These are phyloP conservation scores for Siniperca chuatsi DNA, from an alignment of 2,113 vertebrate genomes.

Conservation along the genomic window DNA sequence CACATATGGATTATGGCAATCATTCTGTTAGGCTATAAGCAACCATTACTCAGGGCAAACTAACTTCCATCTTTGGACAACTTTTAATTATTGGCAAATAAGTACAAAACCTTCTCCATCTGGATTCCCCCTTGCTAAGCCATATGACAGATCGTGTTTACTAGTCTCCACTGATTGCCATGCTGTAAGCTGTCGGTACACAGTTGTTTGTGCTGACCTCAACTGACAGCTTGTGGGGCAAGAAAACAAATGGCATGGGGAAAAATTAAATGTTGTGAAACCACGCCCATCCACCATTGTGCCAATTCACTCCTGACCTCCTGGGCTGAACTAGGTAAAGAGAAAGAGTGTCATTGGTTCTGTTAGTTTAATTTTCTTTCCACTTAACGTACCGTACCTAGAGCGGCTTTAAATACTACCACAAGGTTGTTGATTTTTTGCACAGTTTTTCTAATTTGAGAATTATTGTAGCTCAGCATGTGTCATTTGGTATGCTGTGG, in stretches of 20 bases:
- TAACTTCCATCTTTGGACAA: neutral
- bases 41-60: neutral
- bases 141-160: neutral
- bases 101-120: neutral
- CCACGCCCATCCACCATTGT: neutral
- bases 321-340: neutral
- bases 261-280: neutral
- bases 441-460: neutral
- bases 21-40: neutral
- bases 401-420: neutral
- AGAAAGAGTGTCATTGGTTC: neutral
- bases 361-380: neutral
- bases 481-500: neutral
- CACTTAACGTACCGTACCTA: neutral
- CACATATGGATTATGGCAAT: neutral
- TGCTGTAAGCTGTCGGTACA: neutral
- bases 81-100: neutral
- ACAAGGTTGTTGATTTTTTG: too few species aligned
- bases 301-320: neutral
- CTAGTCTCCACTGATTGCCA: neutral
- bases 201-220: neutral
- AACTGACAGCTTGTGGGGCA: too few species aligned
- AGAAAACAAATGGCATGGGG: too few species aligned
- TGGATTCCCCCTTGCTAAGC: neutral
- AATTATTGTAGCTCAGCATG: neutral